Base-by-base conservation (phyloP, 2,797 vertebrate species). In the Typhlichthys subterraneus region DNA sequence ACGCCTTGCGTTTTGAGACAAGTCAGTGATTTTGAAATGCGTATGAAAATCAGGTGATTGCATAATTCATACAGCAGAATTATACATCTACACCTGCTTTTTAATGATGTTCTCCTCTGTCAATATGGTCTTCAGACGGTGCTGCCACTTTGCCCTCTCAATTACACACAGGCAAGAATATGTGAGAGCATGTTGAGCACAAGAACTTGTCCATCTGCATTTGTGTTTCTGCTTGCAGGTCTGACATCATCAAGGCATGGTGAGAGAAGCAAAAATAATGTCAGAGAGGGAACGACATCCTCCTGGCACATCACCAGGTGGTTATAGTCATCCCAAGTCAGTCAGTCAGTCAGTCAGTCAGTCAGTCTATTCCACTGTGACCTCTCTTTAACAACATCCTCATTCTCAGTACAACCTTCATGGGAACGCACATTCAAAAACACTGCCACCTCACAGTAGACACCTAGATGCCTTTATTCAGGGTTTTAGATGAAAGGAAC, bases 211-310 rank as follows among this genome's bases (percentile, higher is more conserved):
- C 79, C 42, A 70, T 54, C 67, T 86, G 81, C 86, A 87, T 90
- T 88, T 90, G 87, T 89, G 88, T 87, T 88, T 85, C 81, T 85
- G 73, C 81, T 89, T 79, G 85, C 76, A 73, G 78, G 76, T 80
- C 72, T 88, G 89, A 91, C 87, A 89, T 89, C 90, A 91, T 81
- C 76, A 74, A 78, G 66, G 73, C 85, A 78, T 64, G 82, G 81
- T 80, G 78, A 86, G 73, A 59, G 67, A 78, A 84, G 80, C 77
- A 82, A 83, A 86, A 86, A 84, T 76, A 87, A 89, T 76, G 82
- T 86, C 84, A 81, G 59, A 72, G 70, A 75, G 71, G 71, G 79
- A 86, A 85, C 52, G 31, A 80, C 79, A 80, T 85, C 76, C 65
- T 54, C 57, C 80, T 81, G 75, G 79, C 57, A 0, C n/a, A 23